These are phyloP conservation scores for Manduca sexta DNA, from an alignment of 1,140 invertebrate genomes.

Conservation along the genomic window DNA sequence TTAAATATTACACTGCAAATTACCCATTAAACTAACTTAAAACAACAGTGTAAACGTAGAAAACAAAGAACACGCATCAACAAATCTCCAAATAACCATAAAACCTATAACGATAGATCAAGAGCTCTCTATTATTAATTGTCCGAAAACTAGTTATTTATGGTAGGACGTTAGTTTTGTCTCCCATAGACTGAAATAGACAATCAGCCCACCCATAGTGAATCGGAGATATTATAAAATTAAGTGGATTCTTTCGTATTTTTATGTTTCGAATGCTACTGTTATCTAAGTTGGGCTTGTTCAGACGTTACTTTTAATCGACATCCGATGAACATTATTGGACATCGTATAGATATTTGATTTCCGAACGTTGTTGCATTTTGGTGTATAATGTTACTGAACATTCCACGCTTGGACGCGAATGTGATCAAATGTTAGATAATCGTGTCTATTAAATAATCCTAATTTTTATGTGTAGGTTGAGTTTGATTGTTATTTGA, in stretches of 20 bases:
- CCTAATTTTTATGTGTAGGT: too few relatives aligned
- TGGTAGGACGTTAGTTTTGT: conserved; percentile 36
- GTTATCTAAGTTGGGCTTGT: conserved; percentile 13
- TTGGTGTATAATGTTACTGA: too few relatives aligned
- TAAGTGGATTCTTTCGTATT: conserved; percentile 30
- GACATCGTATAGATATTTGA: too few relatives aligned
- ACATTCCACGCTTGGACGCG: too few relatives aligned
- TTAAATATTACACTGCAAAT: too few relatives aligned
- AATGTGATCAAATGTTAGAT: too few relatives aligned
- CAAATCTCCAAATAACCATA: conserved; percentile 21
- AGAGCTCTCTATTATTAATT: conserved; percentile 51
- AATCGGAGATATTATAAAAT: conserved; percentile 30
- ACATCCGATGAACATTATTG: neutral
- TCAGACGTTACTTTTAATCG: conserved; percentile 1
- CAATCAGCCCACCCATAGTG: conserved; percentile 48
- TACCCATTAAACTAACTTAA: too few relatives aligned
- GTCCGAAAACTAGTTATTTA: conserved; percentile 55
- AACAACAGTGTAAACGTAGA: too few relatives aligned
- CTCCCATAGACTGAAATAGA: conserved; percentile 43
- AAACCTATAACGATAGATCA: conserved; percentile 34
- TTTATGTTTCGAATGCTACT: conserved; percentile 24
- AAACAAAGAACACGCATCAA: conserved; percentile 1
- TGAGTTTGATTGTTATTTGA: too few relatives aligned
- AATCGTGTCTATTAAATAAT: too few relatives aligned
- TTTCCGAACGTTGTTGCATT: too few relatives aligned